Evolutionary conservation across 2,113 vertebrate genomes (phyloP).

Genomic region (Gallinago media): DNA sequence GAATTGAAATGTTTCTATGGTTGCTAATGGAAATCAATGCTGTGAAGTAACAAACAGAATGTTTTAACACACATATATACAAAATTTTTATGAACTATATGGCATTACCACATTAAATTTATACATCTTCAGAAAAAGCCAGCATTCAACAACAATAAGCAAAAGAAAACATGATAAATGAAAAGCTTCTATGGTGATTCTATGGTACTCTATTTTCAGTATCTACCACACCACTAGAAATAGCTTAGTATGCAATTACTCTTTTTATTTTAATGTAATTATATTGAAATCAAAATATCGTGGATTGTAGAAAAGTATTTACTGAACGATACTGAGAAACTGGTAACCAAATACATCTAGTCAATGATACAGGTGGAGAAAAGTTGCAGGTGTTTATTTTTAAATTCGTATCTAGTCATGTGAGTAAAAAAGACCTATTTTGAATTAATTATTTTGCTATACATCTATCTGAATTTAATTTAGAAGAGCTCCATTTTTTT

Average conservation of each 20-base stretch:
- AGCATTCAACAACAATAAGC: slow-evolving; percentile 5
- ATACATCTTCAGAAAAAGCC: slow-evolving; percentile 14
- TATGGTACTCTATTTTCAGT: not conserved
- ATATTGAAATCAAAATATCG: not conserved
- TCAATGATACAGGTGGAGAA: not conserved
- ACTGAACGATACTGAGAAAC: not conserved
- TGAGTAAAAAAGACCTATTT: not conserved
- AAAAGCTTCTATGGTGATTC: not conserved
- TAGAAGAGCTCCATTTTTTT: not conserved
- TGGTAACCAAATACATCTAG: accelerated
- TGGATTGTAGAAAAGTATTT: not conserved
- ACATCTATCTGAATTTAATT: not conserved
- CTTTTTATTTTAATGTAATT: not conserved
- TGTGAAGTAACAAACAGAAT: slow-evolving; percentile 35
- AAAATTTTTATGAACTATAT: not conserved
- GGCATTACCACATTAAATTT: not conserved
- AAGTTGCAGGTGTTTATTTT: not conserved
- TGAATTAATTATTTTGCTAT: not conserved
- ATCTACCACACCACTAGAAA: not conserved
- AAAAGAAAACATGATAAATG: slow-evolving; percentile 21
- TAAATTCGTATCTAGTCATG: not conserved
- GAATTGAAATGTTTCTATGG: slow-evolving; percentile 29
- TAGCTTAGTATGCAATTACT: not conserved
- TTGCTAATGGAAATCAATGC: slow-evolving; percentile 27
- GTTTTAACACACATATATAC: slow-evolving; percentile 9